Base-by-base conservation (phyloP, 2,888 invertebrate species). In the Podotricha telesiphe region DNA sequence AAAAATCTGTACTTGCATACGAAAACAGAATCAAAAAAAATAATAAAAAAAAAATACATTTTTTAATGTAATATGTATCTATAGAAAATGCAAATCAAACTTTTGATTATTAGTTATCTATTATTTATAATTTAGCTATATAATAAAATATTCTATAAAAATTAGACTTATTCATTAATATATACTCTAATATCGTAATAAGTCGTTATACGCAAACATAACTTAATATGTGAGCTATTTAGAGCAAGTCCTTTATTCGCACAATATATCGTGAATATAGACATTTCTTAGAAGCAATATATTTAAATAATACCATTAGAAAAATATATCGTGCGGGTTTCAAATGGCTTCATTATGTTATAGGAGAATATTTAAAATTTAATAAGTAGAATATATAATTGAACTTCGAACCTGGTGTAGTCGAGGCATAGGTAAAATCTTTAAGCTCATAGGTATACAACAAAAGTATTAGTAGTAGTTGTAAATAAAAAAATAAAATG, bases 401-500 rank as follows among this genome's bases (percentile, higher is more conserved):
- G 20, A 48, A 56, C 15, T 59, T 47, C 8, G 15, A 28, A 61
- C 45, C 13, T 47, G 48, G 13, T 8, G 37, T 62, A 34, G 19
- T 48, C 28, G 34, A 65, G 34, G 67, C 53, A 61, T 72, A 70
- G 72, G 70, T 70, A 47, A 61, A 68, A 70, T 70, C 66, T 70
- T 67, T 70, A 73, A 68, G 22, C n/a, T 68, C 56, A 69, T 74
- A 71, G 66, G 65, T 58, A 68, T n/a, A 74, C 70, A 73, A 74
- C 68, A 72, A 76, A 75, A 56, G 59, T 69, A 76, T 22, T 67
- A 69, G 71, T 72, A 67, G n/a, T 66, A 22, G 64, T 67, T 83
- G 82, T 85, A 84, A 74, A 84, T 84, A 82, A 55, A 67, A n/a
- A 74, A 82, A 81, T 71, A 74, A 71, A 78, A 80, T 85, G 86